Conservation (phyloP, 2,888 invertebrate species). For the Hyalella azteca region DNA sequence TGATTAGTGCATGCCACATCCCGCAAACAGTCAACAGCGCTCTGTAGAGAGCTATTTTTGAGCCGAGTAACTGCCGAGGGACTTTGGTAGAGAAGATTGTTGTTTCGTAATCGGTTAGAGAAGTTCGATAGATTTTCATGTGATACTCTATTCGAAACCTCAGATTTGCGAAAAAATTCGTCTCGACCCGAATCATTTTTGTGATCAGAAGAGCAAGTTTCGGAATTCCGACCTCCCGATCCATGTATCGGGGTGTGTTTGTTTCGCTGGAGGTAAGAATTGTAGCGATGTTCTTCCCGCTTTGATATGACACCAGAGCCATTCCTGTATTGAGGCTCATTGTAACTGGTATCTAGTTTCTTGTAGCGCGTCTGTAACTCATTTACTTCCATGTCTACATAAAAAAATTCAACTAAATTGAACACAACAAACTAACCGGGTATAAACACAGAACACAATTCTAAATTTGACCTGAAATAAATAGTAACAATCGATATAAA, state of each 20-base stretch:
- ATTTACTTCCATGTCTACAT: conserved; percentile 7
- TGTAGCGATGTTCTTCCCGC: conserved; percentile 3
- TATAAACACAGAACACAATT: too few relatives aligned
- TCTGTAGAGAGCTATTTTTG: background rate
- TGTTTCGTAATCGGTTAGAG: too few relatives aligned
- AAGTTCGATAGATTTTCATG: too few relatives aligned
- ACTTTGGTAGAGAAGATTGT: background rate
- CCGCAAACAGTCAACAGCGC: background rate
- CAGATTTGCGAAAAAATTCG: too few relatives aligned
- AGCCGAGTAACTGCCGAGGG: background rate
- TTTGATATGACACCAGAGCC: background rate
- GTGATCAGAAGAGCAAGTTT: background rate
- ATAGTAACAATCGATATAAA: too few relatives aligned
- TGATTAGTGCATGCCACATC: background rate
- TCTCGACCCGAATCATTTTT: background rate
- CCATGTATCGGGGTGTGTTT: conserved; percentile 21
- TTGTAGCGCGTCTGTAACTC: background rate
- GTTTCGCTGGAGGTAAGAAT: conserved; percentile 10
- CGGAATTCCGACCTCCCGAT: background rate
- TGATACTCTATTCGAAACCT: too few relatives aligned
- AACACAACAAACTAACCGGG: too few relatives aligned
- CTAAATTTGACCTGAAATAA: too few relatives aligned
- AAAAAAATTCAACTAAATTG: too few relatives aligned
- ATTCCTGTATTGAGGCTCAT: background rate
- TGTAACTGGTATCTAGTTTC: background rate